Base-by-base conservation (phyloP, 1,140 invertebrate genomes). In the Drosophila ananassae region DNA sequence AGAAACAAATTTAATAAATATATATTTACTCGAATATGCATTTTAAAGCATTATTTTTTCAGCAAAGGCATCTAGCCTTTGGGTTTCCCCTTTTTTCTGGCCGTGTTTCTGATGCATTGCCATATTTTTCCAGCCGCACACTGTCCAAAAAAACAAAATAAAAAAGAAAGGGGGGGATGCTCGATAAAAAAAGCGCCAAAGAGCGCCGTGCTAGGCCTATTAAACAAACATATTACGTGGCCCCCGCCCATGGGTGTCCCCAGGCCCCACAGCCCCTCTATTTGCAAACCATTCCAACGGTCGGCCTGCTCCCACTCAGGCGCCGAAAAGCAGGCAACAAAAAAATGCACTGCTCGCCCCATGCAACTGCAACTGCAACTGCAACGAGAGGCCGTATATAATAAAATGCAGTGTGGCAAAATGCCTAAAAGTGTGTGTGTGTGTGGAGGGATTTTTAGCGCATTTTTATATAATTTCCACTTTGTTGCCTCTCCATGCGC, bases 401-500 rank as follows among this genome's bases (percentile, higher is more conserved):
- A 37, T 37, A 37, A 37, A 37, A 37, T 44, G 39, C 34, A 37
- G 12, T 37, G 34, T 52, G 13, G n/a, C 68, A 54, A 52, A 28
- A 28, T 39, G 55, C 68, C 55, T 72, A 68, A 68, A 46, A 64
- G 56, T 64, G 69, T 53, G 61, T 34, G 32, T 77, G 81, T 47
- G 72, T 77, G 77, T 57, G 74, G 74, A 32, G 39, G 50, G 66
- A 89, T 87, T 89, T 44, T 89, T 87, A 83, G 79, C 73, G 90
- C 77, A 91, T 79, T 91, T 91, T 91, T 91, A 87, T 91, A 90
- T 90, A 87, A 91, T 89, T 89, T 91, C 74, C 77, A 83, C 73
- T 78, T 83, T 72, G 73, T 79, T 83, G 75, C 79, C 69, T 68
- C 60, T 63, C 68, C 34, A 71, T 48, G 39, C 28, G 64, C 66